These are phyloP conservation scores for Trichopria drosophilae DNA, from an alignment of 2,888 invertebrate species.

Conservation along the genomic window DNA sequence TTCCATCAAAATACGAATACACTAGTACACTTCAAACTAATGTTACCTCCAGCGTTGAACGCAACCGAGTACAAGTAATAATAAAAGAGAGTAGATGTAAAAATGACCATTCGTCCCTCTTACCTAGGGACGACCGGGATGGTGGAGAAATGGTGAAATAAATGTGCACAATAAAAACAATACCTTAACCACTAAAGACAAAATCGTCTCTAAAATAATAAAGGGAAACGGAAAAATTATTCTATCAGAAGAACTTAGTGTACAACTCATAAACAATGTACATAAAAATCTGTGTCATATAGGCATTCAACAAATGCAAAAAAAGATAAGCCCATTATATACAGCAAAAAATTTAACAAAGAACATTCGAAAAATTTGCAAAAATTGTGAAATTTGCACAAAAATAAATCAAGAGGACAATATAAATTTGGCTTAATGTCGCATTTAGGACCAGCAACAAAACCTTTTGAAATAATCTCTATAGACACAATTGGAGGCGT, in stretches of 20 bases:
- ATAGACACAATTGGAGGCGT: constrained; percentile 46
- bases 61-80: too few relatives aligned
- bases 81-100: too few relatives aligned
- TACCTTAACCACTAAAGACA: constrained; percentile 17
- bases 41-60: too few relatives aligned
- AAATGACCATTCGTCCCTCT: too few relatives aligned
- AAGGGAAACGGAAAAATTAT: constrained; percentile 29
- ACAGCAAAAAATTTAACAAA: constrained; percentile 20
- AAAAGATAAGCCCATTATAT: constrained; percentile 18
- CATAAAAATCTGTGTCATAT: constrained; percentile 26
- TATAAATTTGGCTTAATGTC: constrained; percentile 37
- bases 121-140: too few relatives aligned
- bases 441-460: constrained; percentile 37
- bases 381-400: constrained; percentile 39
- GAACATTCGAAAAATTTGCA: constrained; percentile 33
- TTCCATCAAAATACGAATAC: too few relatives aligned
- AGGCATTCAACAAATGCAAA: constrained; percentile 24
- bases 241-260: constrained; percentile 28
- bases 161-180: constrained; percentile 11
- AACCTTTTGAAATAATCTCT: constrained; percentile 43
- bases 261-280: constrained; percentile 16
- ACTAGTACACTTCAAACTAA: too few relatives aligned
- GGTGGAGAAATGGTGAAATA: too few relatives aligned
- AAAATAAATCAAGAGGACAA: constrained; percentile 41
- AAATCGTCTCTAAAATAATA: constrained; percentile 24